phyloP scores from a whole-genome alignment of 64 coral and sea anemone species.

The Dendronephthya gigantea region DNA sequence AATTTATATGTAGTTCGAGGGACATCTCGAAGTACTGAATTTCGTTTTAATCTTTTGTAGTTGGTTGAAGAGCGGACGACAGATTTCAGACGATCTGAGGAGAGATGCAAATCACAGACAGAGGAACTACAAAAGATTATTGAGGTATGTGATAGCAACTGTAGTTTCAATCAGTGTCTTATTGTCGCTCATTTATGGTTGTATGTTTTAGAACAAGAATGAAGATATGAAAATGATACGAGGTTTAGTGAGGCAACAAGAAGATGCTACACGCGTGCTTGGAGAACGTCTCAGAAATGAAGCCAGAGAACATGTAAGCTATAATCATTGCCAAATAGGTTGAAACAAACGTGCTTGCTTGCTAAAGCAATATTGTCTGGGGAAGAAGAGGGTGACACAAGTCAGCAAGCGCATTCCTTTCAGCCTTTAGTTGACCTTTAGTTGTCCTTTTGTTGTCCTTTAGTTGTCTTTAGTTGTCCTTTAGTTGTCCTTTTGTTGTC shows the following conservation, averaged over 20 bases:
- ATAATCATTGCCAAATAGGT: not conserved
- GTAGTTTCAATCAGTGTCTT: not conserved
- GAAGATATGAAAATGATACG: slow-evolving; percentile 75
- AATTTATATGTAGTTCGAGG: too few species aligned
- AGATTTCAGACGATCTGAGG: slow-evolving; percentile 51
- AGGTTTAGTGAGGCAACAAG: slow-evolving; percentile 81
- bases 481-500: too few species aligned
- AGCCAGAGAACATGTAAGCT: slow-evolving; percentile 77
- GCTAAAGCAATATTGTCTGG: too few species aligned
- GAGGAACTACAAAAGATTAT: slow-evolving; percentile 64
- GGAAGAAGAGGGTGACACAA: too few species aligned
- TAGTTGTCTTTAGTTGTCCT: too few species aligned
- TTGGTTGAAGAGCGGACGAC: slow-evolving; percentile 59
- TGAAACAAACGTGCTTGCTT: not conserved
- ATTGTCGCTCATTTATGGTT: not conserved
- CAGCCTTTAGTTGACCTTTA: too few species aligned
- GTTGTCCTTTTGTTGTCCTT: too few species aligned
- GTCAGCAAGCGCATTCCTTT: too few species aligned
- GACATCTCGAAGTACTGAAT: too few species aligned
- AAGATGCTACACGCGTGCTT: slow-evolving; percentile 71
- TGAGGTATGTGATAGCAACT: slow-evolving; percentile 45
- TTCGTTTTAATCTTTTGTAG: slow-evolving; percentile 29
- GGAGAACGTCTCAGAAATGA: slow-evolving; percentile 81
- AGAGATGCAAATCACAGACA: slow-evolving; percentile 42
- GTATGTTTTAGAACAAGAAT: slow-evolving; percentile 55